Conservation (phyloP, 2,888 invertebrate species). For the Platypus cylindrus region DNA sequence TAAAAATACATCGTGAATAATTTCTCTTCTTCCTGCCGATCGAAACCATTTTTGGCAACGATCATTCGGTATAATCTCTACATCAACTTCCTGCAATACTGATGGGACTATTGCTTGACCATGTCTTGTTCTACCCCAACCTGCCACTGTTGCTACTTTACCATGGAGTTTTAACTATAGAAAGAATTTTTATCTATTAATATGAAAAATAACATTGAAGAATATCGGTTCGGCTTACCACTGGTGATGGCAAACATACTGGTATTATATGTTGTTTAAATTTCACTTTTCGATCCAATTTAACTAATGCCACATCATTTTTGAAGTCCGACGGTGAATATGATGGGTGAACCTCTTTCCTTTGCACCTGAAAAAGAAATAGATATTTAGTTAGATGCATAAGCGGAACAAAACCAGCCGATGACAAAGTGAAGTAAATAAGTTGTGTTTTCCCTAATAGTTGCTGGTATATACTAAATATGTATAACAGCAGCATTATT, state of each 20-base stretch:
- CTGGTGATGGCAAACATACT: conserved; percentile 73
- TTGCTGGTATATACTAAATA: too few relatives aligned
- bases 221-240: conserved; percentile 27
- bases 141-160: conserved; percentile 81
- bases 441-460: too few relatives aligned
- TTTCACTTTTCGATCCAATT: conserved; percentile 65
- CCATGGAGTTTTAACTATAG: conserved; percentile 60
- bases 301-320: conserved; percentile 77
- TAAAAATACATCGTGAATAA: conserved; percentile 85
- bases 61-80: conserved; percentile 79
- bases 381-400: too few relatives aligned
- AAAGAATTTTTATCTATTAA: conserved; percentile 3
- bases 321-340: conserved; percentile 86
- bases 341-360: conserved; percentile 82
- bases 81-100: conserved; percentile 71
- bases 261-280: conserved; percentile 89
- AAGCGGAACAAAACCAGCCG: too few relatives aligned
- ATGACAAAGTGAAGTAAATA: too few relatives aligned
- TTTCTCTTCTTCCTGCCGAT: conserved; percentile 77
- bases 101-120: conserved; percentile 81
- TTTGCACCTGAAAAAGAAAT: conserved; percentile 40
- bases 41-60: conserved; percentile 88
- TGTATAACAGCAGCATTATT: too few relatives aligned
- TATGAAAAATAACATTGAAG: too few relatives aligned
- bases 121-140: conserved; percentile 85